phyloP scores from a whole-genome alignment of 1,140 invertebrate species.

The Daktulosphaira vitifoliae region DNA sequence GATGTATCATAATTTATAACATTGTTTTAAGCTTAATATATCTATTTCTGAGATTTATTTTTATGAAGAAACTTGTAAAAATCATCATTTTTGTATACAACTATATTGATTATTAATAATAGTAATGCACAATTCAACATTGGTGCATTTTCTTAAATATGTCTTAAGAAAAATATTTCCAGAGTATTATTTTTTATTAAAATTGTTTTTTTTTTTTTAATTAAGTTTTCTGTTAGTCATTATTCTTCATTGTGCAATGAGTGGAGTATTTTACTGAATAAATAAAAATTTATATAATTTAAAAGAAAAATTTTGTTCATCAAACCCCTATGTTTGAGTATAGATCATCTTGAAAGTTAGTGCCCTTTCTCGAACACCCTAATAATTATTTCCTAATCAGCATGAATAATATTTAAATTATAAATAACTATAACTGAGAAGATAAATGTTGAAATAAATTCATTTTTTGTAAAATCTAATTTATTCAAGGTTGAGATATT shows the following conservation, averaged over 20 bases:
- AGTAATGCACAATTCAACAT: too few species aligned
- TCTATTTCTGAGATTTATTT: conserved; percentile 11
- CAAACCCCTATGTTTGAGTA: too few species aligned
- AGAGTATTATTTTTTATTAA: conserved; percentile 19
- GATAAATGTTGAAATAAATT: too few species aligned
- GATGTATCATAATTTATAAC: not conserved
- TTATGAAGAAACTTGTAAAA: not conserved
- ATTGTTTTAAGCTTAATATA: conserved; percentile 11
- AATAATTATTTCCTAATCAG: too few species aligned
- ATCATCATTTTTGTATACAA: not conserved
- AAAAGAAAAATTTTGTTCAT: not conserved
- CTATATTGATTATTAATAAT: not conserved
- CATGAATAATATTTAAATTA: too few species aligned
- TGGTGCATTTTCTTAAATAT: too few species aligned
- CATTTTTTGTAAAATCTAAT: too few species aligned
- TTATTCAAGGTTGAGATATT: too few species aligned
- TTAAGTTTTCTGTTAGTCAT: conserved; percentile 23
- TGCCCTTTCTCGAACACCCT: too few species aligned
- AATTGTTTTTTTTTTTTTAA: conserved; percentile 14
- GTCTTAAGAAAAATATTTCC: too few species aligned
- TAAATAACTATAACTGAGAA: too few species aligned
- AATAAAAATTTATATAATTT: conserved; percentile 16
- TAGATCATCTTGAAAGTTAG: too few species aligned
- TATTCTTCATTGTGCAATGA: conserved; percentile 30
- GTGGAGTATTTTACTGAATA: conserved; percentile 18